Evolutionary conservation across 2,888 invertebrate genomes (phyloP), one percentile per base, ranked within the genome.

Genomic region (Acrobasis consociella): DNA sequence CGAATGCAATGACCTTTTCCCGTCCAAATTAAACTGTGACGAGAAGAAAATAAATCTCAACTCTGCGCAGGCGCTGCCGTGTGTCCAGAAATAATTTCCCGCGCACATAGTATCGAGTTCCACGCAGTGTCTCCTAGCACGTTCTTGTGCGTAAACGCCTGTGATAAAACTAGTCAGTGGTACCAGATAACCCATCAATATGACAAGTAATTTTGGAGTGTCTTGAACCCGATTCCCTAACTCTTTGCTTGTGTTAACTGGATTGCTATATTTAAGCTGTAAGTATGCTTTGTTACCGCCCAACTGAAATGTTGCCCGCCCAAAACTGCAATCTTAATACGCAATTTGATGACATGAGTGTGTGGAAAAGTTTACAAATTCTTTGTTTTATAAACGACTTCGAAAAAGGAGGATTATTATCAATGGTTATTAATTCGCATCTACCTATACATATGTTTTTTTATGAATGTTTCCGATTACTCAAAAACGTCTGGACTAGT

Each of bases 1-100:
- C n/a, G n/a, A n/a, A n/a, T 91, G 87, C 91, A 91, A 88, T 85
- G 91, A 92, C 91, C 91, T 92, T 92, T 92, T 82, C 69, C 68
- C 72, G 75, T 86, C 86, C 86, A 86, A 89, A 91, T 88, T 86
- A 84, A 86, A 83, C 84, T 82, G 80, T 87, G 89, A 86, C 86
- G 86, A 78, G 78, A 78, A 73, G 77, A 83, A 85, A 84, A 85
- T 84, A 83, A 81, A 82, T 81, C 75, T 68, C 39, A 64, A 60
- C 65, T 70, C 72, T 70, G 76, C 82, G 86, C 84, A 74, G 70
- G 83, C 82, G 83, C 80, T 75, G 77, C 78, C 76, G 70, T 74
- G 69, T 64, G 59, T 82, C 88, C 89, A 71, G 79, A 89, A 91
- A 91, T 91, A 91, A 81, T 80, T 75, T 79, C 82, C 74, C 73